Percentiles rank a stretch among this genome's conserved stretches.
Conservation (phyloP, 2,888 invertebrate species). For the Drosophila algonquin region DNA sequence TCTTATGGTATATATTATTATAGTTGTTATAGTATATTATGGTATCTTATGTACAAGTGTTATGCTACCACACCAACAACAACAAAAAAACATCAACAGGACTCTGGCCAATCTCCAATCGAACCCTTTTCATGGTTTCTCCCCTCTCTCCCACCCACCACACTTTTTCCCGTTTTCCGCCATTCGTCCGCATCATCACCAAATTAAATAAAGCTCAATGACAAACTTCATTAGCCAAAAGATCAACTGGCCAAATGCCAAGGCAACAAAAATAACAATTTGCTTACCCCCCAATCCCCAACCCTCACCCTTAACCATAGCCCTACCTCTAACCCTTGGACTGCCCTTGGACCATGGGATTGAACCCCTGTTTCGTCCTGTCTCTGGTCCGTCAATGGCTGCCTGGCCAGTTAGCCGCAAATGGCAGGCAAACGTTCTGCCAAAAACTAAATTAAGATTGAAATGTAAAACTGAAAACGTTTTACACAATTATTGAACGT, state of each 20-base stretch:
- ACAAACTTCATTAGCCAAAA: conserved; percentile 80
- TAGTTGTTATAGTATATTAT: no score
- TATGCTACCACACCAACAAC: no score
- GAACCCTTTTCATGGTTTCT: conserved; percentile 21
- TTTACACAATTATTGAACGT: conserved; percentile 81
- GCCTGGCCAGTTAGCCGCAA: conserved; percentile 27
- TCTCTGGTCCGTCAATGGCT: conserved; percentile 12
- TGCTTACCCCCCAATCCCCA: conserved; percentile 37
- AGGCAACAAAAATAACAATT: conserved; percentile 71
- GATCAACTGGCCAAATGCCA: conserved; percentile 70
- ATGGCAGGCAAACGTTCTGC: conserved; percentile 71
- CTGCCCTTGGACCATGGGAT: neutral
- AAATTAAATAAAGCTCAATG: conserved; percentile 79
- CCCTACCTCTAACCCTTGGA: no score
- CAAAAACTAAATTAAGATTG: conserved; percentile 83
- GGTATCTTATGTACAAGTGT: no score
- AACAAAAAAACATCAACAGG: neutral
- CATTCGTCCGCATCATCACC: conserved; percentile 51
- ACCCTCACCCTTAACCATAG: neutral
- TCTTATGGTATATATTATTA: no score
- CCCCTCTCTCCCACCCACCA: no score
- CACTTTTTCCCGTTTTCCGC: no score
- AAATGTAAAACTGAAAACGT: conserved; percentile 83
- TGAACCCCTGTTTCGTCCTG: conserved; percentile 12
- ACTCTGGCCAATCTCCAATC: conserved; percentile 1